Conservation (phyloP, 2,113 vertebrate genomes). For the Microtus ochrogaster region DNA sequence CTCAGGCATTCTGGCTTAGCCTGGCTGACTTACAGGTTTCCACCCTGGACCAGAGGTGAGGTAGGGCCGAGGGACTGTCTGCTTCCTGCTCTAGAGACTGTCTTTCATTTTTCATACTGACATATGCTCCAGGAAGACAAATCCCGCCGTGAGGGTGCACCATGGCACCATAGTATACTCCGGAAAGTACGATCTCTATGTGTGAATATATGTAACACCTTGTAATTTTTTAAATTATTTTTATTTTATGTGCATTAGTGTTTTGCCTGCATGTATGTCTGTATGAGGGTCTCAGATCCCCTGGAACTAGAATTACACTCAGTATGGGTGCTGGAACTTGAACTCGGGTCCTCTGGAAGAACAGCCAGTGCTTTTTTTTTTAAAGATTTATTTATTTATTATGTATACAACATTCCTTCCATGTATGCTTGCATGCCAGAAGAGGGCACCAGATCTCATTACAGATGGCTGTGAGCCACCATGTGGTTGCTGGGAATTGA, state of each 20-base stretch:
- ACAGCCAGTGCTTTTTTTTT: background rate
- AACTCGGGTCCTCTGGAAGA: background rate
- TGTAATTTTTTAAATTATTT: background rate
- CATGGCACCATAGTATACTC: background rate
- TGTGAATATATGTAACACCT: background rate
- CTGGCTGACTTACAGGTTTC: constrained; percentile 38
- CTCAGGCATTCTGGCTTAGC: background rate
- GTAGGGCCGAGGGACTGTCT: background rate
- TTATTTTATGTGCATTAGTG: background rate
- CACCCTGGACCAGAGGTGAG: background rate
- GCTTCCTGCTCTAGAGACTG: background rate
- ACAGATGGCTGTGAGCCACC: too few species aligned
- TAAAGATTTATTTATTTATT: too few species aligned
- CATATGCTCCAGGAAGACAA: background rate
- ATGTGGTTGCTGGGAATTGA: background rate
- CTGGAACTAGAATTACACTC: background rate
- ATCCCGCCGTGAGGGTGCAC: background rate
- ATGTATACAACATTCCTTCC: too few species aligned
- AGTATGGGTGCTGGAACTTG: background rate
- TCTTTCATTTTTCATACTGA: background rate
- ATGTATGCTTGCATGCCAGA: too few species aligned
- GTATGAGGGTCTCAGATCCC: background rate
- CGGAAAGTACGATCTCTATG: background rate
- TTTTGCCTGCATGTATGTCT: background rate
- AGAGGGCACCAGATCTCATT: too few species aligned